Conservation (phyloP, 30 jellyfish, hydroid and myxozoan species). For the Mastigias papua region DNA sequence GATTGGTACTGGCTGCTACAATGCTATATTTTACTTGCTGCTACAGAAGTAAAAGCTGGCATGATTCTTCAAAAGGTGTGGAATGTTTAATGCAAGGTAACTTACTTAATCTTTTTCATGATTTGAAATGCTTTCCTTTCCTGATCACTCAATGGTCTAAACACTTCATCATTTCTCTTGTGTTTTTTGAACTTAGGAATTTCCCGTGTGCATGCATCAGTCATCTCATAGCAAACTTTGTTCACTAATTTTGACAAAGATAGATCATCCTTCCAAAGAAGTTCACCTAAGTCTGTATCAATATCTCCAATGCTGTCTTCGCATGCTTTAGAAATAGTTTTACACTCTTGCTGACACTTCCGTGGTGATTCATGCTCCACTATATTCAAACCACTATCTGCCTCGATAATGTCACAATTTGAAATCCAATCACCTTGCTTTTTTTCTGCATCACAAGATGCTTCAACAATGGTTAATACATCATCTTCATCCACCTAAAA, state of each 20-base stretch:
- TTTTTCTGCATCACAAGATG: conserved; percentile 74
- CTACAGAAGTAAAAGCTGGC: too few species aligned
- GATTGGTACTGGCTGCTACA: too few species aligned
- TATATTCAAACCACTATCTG: conserved; percentile 40
- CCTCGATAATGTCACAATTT: conserved; percentile 73
- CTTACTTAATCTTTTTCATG: conserved; percentile 93
- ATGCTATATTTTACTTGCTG: too few species aligned
- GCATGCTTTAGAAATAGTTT: conserved; percentile 91
- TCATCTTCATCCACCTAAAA: conserved; percentile 92
- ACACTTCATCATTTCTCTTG: conserved; percentile 80
- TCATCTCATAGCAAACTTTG: conserved; percentile 83
- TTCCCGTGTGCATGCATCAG: conserved; percentile 73
- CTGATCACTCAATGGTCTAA: conserved; percentile 80
- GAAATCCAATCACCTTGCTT: conserved; percentile 87
- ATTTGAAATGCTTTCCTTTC: conserved; percentile 83
- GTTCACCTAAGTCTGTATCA: conserved; percentile 95
- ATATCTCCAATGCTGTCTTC: conserved; percentile 91
- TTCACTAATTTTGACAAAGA: conserved; percentile 64
- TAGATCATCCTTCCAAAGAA: conserved; percentile 83
- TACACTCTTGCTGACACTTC: conserved; percentile 90
- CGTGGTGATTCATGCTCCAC: conserved; percentile 71
- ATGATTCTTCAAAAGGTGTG: too few species aligned
- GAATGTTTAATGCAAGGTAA: too few species aligned
- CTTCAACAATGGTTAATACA: conserved; percentile 81
- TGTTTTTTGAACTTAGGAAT: conserved; percentile 59